Evolutionary conservation across 2,888 invertebrate species (phyloP), one percentile per base, ranked within the genome.

Genomic region (Epicampocera succincta): DNA sequence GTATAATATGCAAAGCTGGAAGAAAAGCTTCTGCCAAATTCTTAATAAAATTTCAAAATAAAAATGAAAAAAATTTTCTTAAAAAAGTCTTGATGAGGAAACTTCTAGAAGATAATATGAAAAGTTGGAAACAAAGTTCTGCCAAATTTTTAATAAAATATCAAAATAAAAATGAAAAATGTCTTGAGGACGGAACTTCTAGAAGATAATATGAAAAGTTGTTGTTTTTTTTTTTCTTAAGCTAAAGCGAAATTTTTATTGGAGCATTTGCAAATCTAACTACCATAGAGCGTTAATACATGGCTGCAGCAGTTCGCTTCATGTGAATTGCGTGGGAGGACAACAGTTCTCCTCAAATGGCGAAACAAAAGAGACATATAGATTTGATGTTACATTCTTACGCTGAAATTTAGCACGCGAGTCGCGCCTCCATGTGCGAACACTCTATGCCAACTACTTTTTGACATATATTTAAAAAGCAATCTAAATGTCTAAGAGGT

Each of bases 401-500:
- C n/a, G n/a, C n/a, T n/a, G 29, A 29, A 29, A 29, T 4, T 46
- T 6, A 15, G 8, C 29, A n/a, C 17, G 40, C 40, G 19, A 40
- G 38, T 44, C 25, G 42, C 44, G 42, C 3, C 44, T 61, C 38
- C n/a, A 42, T 21, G 33, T 3, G 2, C 29, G 11, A 9, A 17
- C 42, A 17, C 42, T 60, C 42, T 60, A 42, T 60, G 42, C 17
- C 69, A 69, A 69, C 69, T 69, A 77, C 63, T 69, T 46, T n/a
- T 25, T 66, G 1, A 78, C 78, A 78, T 78, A 73, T 60, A 78
- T 66, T 65, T 44, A 66, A 65, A 63, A 78, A 73, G 78, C 78
- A 72, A 52, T 60, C 78, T 78, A 78, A 60, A n/a, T 56, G 13
- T 58, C 74, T 48, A 74, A 50, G 9, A 58, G 19, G 56, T 46